phyloP scores from a whole-genome alignment of 1,140 invertebrate species.

The Bombus soroeensis region DNA sequence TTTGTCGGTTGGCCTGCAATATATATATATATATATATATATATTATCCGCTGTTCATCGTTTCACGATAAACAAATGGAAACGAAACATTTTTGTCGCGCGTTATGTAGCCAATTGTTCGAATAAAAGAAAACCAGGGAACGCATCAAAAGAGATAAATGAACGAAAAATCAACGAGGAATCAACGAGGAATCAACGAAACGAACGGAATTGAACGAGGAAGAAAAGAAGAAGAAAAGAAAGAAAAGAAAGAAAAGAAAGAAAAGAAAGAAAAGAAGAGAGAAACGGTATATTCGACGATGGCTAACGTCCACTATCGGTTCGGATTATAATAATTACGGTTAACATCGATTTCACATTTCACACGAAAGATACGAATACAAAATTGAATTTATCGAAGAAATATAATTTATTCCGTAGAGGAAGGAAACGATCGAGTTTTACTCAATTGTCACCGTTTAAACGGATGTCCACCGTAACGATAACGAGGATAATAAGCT shows the following conservation, averaged over 20 bases:
- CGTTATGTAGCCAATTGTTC: background rate
- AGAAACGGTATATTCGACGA: background rate
- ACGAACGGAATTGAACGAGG: background rate
- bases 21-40: too few relatives aligned
- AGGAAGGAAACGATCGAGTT: background rate
- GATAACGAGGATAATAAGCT: constrained; percentile 41
- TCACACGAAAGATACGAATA: background rate
- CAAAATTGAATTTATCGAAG: background rate
- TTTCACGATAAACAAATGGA: background rate
- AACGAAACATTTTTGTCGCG: background rate
- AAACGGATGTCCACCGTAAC: background rate
- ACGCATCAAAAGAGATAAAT: background rate
- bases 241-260: background rate
- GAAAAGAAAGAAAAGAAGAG: background rate
- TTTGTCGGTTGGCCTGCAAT: background rate
- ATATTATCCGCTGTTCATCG: constrained; percentile 2
- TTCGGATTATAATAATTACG: background rate
- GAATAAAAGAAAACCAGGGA: background rate
- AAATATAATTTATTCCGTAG: background rate
- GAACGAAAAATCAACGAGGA: background rate
- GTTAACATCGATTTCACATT: background rate
- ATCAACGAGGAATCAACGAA: background rate
- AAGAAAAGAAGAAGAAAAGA: too few relatives aligned
- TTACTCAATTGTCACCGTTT: background rate
- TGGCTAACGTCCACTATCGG: constrained; percentile 31